Conservation (phyloP, 2,888 invertebrate genomes). For the Villa cingulata region DNA sequence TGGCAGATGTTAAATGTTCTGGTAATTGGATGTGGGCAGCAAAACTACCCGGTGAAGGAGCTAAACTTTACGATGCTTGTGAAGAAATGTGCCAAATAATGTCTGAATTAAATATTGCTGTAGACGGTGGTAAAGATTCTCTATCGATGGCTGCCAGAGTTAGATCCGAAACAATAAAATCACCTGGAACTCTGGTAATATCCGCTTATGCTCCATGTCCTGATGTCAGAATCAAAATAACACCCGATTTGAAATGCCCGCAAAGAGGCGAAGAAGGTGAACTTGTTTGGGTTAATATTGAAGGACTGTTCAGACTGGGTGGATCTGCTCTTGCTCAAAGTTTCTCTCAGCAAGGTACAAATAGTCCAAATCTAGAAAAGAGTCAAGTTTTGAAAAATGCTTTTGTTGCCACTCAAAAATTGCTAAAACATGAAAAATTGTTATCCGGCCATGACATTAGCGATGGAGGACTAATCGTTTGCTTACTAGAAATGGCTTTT, state of each 20-base stretch:
- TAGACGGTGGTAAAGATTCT: conserved; percentile 96
- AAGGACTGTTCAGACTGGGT: conserved; percentile 65
- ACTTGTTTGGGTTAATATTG: conserved; percentile 67
- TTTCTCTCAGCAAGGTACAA: conserved; percentile 68
- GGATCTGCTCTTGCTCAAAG: conserved; percentile 90
- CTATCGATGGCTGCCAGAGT: conserved; percentile 93
- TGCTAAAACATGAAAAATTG: conserved; percentile 46
- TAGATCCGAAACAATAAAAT: conserved; percentile 51
- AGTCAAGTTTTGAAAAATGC: conserved; percentile 53
- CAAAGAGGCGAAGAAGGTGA: conserved; percentile 44
- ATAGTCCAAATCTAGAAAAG: conserved; percentile 66
- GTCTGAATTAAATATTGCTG: conserved; percentile 65
- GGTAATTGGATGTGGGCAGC: conserved; percentile 99
- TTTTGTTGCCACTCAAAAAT: conserved; percentile 70
- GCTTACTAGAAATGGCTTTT: conserved; percentile 91
- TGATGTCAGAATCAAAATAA: conserved; percentile 69
- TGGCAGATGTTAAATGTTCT: conserved; percentile 89
- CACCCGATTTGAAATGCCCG: conserved; percentile 78
- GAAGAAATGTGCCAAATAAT: conserved; percentile 76
- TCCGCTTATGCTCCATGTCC: conserved; percentile 93
- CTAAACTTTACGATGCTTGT: conserved; percentile 75
- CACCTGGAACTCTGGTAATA: conserved; percentile 85
- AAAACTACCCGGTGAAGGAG: conserved; percentile 85
- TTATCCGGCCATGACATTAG: conserved; percentile 89
- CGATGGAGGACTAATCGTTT: conserved; percentile 87